Conservation (phyloP, 2,113 vertebrate genomes). For the Otus sunia region DNA sequence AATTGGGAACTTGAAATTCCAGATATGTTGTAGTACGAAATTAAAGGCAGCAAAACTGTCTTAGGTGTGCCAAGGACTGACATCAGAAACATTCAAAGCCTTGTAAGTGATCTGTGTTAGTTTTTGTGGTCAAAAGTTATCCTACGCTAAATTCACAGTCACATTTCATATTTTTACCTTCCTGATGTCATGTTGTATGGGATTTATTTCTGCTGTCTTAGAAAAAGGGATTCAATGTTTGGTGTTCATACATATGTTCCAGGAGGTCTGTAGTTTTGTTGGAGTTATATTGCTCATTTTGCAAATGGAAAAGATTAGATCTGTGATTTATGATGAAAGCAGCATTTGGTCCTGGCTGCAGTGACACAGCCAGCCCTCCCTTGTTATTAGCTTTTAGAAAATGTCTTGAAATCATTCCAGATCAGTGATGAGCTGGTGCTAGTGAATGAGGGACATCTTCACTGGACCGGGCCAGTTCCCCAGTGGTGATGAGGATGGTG, state of each 20-base stretch:
- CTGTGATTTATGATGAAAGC: not conserved
- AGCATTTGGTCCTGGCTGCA: not conserved
- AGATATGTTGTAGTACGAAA: not conserved
- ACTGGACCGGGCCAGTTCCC: not conserved
- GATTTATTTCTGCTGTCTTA: not conserved
- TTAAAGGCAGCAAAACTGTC: not conserved
- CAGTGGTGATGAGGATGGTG: fast-evolving
- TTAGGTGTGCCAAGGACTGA: not conserved
- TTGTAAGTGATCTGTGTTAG: not conserved
- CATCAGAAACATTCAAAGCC: not conserved
- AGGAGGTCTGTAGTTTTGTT: not conserved
- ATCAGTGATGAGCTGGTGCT: not conserved
- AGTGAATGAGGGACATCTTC: not conserved
- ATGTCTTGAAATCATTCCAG: not conserved
- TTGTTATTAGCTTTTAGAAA: not conserved
- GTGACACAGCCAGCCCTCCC: not conserved
- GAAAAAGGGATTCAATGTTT: not conserved
- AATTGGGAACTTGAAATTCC: not conserved
- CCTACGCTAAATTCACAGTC: not conserved
- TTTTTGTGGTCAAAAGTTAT: not conserved
- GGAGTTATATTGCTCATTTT: not conserved
- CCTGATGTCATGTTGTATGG: not conserved
- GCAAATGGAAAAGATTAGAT: not conserved
- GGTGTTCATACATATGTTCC: not conserved
- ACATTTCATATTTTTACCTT: not conserved